phyloP scores from a whole-genome alignment of 2,888 invertebrate species.

The Tetragonisca angustula region DNA sequence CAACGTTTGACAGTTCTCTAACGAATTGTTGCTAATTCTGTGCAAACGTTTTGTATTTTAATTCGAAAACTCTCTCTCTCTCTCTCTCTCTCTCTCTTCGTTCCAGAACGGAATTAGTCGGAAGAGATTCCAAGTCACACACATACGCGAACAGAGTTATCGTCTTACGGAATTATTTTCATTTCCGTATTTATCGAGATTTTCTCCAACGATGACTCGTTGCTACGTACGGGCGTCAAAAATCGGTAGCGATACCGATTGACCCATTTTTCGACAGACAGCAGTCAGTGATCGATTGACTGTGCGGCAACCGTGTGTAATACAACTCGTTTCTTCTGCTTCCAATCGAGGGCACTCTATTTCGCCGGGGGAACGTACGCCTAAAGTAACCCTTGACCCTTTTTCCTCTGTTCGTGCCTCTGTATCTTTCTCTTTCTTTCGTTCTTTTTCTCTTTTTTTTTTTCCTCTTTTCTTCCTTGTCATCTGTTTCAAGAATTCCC shows the following conservation, averaged over 20 bases:
- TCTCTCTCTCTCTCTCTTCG: no score
- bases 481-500: conserved; percentile 17
- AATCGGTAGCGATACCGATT: neutral
- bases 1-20: no score
- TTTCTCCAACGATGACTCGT: no score
- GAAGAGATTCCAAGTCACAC: no score
- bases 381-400: conserved; percentile 63
- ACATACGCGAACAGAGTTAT: no score
- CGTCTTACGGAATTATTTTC: no score
- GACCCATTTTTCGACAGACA: neutral
- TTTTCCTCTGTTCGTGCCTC: conserved; percentile 6
- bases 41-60: no score
- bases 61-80: no score
- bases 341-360: conserved; percentile 40
- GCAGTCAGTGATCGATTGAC: neutral
- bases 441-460: neutral
- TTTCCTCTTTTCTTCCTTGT: neutral
- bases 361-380: conserved; percentile 39
- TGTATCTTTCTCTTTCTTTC: neutral
- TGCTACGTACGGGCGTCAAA: no score
- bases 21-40: no score
- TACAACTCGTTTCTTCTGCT: neutral
- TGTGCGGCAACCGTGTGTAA: neutral
- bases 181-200: no score
- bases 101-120: no score